A percentile compares a stretch with the other conserved stretches of the same genome.
Evolutionary conservation across 2,113 vertebrate species (phyloP).

Genomic region (Hydropotes inermis): DNA sequence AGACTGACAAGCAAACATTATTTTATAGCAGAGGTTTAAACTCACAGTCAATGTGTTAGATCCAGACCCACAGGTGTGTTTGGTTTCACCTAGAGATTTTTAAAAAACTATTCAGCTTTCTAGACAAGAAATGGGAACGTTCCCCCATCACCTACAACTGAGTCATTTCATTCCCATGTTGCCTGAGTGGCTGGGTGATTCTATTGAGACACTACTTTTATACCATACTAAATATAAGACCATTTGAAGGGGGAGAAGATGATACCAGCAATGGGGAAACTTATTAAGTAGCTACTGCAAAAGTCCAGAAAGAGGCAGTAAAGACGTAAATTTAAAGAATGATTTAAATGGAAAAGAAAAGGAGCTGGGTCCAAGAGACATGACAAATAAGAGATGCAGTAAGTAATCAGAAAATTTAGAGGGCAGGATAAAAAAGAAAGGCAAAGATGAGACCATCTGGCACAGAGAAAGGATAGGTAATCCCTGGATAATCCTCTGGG

Average conservation of each 20-base stretch:
- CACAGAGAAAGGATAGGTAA: neutral
- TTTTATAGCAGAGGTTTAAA: neutral
- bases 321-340: neutral
- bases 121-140: neutral
- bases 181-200: neutral
- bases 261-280: neutral
- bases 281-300: neutral
- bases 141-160: neutral
- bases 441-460: neutral
- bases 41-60: neutral
- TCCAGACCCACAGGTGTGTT: neutral
- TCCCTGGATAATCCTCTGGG: neutral
- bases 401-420: neutral
- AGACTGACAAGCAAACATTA: neutral
- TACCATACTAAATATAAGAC: neutral
- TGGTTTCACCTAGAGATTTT: neutral
- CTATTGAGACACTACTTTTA: neutral
- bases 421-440: neutral
- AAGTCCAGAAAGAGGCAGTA: neutral
- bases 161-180: neutral
- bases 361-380: neutral
- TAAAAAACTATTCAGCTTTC: neutral
- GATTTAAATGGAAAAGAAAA: neutral
- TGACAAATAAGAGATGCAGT: neutral
- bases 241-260: neutral